Base-by-base conservation (phyloP, 2,113 vertebrate genomes). In the Alligator sinensis region DNA sequence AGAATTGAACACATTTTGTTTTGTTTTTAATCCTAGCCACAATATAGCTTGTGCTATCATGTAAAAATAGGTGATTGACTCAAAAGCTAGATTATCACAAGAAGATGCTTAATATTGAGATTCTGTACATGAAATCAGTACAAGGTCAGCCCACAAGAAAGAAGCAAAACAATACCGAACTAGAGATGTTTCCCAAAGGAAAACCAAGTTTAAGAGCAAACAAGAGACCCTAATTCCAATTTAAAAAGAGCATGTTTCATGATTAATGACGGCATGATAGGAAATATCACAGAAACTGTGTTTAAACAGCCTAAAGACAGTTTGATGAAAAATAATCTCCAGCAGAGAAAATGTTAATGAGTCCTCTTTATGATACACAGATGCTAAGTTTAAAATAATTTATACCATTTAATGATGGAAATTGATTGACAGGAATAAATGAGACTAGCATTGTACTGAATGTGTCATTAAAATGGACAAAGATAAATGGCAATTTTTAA, bases 391-490 rank as follows among this genome's bases (percentile, higher is more conserved):
- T 17, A 58, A 91, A 86, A 64, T 18, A 55, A 76, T 62, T 70
- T 55, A 77, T 77, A 10, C 25, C 28, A 60, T 88, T 91, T 86
- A 94, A 82, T 82, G 38, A 94, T 84, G 47, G 21, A 27, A 88
- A 83, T 21, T 27, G 5, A 87, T 27, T 89, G 55, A 64, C 16
- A 63, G n/a, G 14, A 5, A 2, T 11, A 58, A 58, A 66, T 85
- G 80, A 88, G 9, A 77, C 63, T 59, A 18, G 28, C 27, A 61
- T 30, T 83, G 15, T 57, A 78, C 30, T 21, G 5, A 63, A 74
- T 38, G n/a, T 0, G 0, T 34, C 0, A 66, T 77, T 89, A 85
- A 24, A 59, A 85, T 72, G 10, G 28, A 76, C 22, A 90, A 93
- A 86, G 3, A 10, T 89, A 54, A 13, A 0, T 34, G 57, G 62